Percentiles rank a stretch among this genome's conserved stretches.
phyloP scores from a whole-genome alignment of 2,113 vertebrate species.

The Gallinago undulata region DNA sequence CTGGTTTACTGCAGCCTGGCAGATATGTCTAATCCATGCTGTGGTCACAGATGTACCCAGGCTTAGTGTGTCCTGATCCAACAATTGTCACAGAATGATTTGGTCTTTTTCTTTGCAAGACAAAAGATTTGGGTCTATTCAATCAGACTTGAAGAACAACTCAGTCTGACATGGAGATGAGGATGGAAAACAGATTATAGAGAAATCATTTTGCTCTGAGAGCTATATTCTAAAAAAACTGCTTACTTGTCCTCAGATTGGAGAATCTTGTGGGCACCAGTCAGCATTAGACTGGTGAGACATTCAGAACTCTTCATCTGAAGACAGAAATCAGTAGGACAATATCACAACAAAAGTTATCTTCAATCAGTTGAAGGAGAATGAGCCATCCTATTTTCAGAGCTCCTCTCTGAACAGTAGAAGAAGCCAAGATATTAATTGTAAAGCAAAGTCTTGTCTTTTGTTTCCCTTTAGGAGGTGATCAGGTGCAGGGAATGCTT shows the following conservation, averaged over 20 bases:
- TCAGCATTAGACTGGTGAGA: not conserved
- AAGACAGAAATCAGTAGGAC: not conserved
- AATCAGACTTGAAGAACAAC: not conserved
- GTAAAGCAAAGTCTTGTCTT: not conserved
- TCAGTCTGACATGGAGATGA: not conserved
- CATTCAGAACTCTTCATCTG: not conserved
- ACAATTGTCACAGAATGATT: not conserved
- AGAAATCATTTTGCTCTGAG: not conserved
- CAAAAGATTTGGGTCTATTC: not conserved
- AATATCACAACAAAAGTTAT: not conserved
- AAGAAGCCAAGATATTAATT: not conserved
- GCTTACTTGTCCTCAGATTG: not conserved
- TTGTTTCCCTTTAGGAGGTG: not conserved
- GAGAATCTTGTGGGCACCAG: accelerated
- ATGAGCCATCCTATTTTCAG: not conserved
- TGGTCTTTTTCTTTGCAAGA: not conserved
- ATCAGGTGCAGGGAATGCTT: not conserved
- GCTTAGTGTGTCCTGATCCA: not conserved
- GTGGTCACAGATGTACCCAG: not conserved
- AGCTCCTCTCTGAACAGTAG: not conserved
- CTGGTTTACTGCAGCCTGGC: not conserved
- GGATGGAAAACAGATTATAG: not conserved
- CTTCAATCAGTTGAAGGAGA: not conserved
- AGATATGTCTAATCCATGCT: not conserved
- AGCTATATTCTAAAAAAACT: not conserved